A percentile compares a stretch with the other conserved stretches of the same genome.
Evolutionary conservation across 2,888 invertebrate genomes (phyloP).

Genomic region (Eremobia ochroleuca): DNA sequence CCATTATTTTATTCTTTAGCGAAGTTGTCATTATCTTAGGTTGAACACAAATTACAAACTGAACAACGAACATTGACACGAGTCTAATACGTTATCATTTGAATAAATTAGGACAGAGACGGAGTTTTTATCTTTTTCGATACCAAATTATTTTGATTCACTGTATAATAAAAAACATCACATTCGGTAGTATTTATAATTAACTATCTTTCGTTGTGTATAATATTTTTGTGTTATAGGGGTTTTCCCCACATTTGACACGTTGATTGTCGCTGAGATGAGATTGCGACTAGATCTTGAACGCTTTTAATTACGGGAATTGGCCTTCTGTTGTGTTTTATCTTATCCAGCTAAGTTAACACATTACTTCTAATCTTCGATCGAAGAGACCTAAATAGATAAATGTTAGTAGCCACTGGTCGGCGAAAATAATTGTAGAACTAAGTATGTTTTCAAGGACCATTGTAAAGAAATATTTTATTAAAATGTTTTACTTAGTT

Average conservation of each 20-base stretch:
- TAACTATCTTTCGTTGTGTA: background rate
- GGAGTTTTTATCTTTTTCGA: background rate
- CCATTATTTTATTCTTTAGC: conserved; percentile 69
- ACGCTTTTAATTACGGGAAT: too few relatives aligned
- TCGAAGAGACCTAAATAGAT: background rate
- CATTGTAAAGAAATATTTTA: background rate
- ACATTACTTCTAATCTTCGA: background rate
- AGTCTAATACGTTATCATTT: conserved; percentile 3
- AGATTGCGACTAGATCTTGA: too few relatives aligned
- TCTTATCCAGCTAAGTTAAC: background rate
- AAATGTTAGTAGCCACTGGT: background rate
- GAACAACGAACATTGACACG: background rate
- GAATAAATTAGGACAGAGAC: background rate
- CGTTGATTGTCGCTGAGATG: too few relatives aligned
- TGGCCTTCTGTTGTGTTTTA: background rate
- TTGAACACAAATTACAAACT: conserved; percentile 1
- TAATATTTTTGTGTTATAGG: background rate
- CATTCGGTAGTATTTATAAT: background rate
- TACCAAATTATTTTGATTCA: background rate
- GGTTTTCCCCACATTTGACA: too few relatives aligned
- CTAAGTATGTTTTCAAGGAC: background rate
- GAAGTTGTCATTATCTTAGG: conserved; percentile 60
- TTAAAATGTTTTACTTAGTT: background rate
- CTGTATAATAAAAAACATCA: background rate
- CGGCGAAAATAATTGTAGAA: too few relatives aligned